Evolutionary conservation across 1,140 invertebrate species (phyloP).

Genomic region (Eumaeus atala): DNA sequence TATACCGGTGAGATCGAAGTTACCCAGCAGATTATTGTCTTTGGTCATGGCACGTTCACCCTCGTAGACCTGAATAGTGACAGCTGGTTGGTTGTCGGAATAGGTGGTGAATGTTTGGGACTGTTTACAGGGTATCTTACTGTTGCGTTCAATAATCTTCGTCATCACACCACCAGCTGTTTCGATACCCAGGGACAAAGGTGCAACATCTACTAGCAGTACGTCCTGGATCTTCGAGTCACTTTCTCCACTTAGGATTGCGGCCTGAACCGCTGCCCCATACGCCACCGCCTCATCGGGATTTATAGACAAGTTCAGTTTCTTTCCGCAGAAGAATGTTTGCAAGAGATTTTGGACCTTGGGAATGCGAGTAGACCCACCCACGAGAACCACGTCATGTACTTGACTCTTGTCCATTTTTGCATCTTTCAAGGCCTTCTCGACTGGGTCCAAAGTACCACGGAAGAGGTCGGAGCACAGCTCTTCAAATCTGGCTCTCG

Average conservation of each 20-base stretch:
- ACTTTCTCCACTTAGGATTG: constrained; percentile 61
- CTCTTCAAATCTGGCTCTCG: constrained; percentile 69
- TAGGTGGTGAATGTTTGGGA: constrained; percentile 79
- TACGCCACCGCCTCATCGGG: constrained; percentile 74
- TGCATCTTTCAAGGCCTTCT: constrained; percentile 79
- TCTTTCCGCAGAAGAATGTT: constrained; percentile 70
- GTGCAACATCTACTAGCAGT: constrained; percentile 74
- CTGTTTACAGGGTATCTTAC: constrained; percentile 78
- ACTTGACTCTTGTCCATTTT: constrained; percentile 80
- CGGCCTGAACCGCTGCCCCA: constrained; percentile 70
- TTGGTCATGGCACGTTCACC: constrained; percentile 85
- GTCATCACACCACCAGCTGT: constrained; percentile 78
- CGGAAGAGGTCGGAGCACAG: constrained; percentile 72
- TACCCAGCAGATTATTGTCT: constrained; percentile 85
- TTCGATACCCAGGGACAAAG: constrained; percentile 77
- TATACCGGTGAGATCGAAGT: constrained; percentile 86
- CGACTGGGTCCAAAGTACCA: constrained; percentile 72
- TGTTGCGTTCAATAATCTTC: constrained; percentile 78
- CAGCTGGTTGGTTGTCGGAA: constrained; percentile 81
- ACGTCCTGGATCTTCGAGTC: constrained; percentile 77
- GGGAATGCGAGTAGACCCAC: constrained; percentile 80
- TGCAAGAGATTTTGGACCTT: constrained; percentile 73
- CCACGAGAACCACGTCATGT: constrained; percentile 82
- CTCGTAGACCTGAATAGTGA: constrained; percentile 80
- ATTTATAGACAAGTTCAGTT: constrained; percentile 73